Base-by-base conservation (phyloP, 2,888 invertebrate genomes). In the Temnothorax unifasciatus region DNA sequence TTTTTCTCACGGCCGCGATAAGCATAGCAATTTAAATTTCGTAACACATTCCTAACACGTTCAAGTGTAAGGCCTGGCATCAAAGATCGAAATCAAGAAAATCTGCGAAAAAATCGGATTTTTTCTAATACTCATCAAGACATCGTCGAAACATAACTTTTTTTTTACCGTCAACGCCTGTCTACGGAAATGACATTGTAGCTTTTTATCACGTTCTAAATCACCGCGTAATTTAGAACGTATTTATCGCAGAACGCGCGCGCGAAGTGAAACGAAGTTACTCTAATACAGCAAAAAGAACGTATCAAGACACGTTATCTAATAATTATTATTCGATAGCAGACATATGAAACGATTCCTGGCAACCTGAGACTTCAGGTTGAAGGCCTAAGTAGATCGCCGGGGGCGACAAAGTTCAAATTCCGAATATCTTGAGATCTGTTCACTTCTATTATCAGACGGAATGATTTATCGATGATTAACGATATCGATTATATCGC, bases 381-480 rank as follows among this genome's bases (percentile, higher is more conserved):
- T 41, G 8, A 66, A 77, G 18, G 5, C 8, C 3, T 52, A 8
- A 52, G 1, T 38, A 64, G 8, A 75, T 52, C 5, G 8, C 15
- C 0, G 11, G 9, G 3, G 5, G 3, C 18, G 13, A 57, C 34
- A 71, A 71, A 71, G 79, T 71, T 71, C 79, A 79, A 79, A 79
- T 47, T 79, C 41, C 38, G 59, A 34, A 54, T n/a, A 59, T 61
- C 63, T 47, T 11, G 1, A 68, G 47, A 64, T 38, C 38, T 44
- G 11, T 64, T 75, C 34, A 34, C 41, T 4, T 29, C 21, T 47
- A 41, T 82, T 82, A 88, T 85, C 85, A 82, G 2, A 8, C 68
- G n/a, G 21, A 50, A 79, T n/a, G 29, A 59, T 25, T 87, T 87
- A 87, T 88, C 84, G 9, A 4, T 21, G n/a, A 71, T 71, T 29